Base-by-base conservation (phyloP, 2,797 vertebrate species). In the Scomberomorus guttatus region DNA sequence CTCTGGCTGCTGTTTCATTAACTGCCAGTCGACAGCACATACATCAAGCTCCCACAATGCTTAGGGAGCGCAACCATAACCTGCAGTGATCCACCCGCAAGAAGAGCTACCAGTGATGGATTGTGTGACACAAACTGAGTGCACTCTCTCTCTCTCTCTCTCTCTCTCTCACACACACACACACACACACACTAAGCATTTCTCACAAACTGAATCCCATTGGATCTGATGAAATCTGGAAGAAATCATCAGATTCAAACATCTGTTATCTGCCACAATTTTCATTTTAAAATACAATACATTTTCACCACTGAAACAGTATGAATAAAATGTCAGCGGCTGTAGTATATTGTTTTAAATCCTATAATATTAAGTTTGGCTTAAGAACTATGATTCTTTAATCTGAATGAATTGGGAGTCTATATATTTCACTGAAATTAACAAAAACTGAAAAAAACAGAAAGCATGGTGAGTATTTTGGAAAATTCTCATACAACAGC, bases 1-100 rank as follows among this genome's bases (percentile, higher is more conserved):
- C 78, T 84, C 79, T 60, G 84, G 87, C 89, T 88, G 92, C 89
- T 90, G 93, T 94, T 95, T 95, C 93, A 95, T 94, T 94, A 94
- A 94, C 92, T 90, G 88, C 84, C 68, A 80, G 71, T 58, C 84
- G 93, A 93, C 92, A 93, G 92, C 91, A 94, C 88, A 94, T 94
- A 95, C 91, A 94, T 94, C 93, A 94, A 90, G 87, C 76, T 89
- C 85, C 87, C 89, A 87, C 89, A 89, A 93, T 92, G 90, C 92
- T 88, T 83, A 81, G 88, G 89, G 90, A 93, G 88, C 70, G 76
- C 82, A 81, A 88, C 90, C 78, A 68, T 91, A 93, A 94, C 91
- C 80, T 88, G 90, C 84, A 87, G 84, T 86, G 80, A 88, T 91
- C 83, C 85, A 87, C 80, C 82, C 74, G 60, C 81, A 79, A 81